Evolutionary conservation across 2,797 vertebrate species (phyloP).

Genomic region (Loriculus beryllinus): DNA sequence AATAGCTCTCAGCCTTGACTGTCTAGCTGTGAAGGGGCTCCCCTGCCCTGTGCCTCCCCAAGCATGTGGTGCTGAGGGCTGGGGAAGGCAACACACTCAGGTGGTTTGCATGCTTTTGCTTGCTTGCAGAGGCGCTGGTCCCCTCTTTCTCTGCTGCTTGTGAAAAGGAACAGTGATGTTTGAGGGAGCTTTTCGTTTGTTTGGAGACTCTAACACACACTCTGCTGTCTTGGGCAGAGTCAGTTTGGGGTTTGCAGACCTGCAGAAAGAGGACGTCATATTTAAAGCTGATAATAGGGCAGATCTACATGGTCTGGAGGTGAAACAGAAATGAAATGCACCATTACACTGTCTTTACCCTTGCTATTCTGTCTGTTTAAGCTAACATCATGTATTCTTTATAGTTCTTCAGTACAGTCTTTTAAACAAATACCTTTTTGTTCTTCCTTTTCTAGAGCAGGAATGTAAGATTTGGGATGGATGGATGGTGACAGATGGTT

Average conservation of each 20-base stretch:
- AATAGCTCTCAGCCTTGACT: conserved; percentile 34
- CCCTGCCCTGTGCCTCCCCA: accelerated
- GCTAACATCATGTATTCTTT: not conserved
- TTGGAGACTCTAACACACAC: not conserved
- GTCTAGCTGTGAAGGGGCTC: not conserved
- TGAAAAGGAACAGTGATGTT: not conserved
- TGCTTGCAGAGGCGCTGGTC: not conserved
- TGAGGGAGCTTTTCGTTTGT: not conserved
- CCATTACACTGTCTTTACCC: not conserved
- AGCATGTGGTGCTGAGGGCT: accelerated
- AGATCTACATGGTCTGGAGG: not conserved
- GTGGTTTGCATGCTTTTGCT: accelerated
- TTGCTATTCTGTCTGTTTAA: not conserved
- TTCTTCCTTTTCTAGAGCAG: not conserved
- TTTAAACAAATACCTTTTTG: not conserved
- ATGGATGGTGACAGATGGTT: not conserved
- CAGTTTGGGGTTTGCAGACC: not conserved
- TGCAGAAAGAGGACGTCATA: not conserved
- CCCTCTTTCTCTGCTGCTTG: not conserved
- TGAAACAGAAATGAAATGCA: not conserved
- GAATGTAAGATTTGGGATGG: not conserved
- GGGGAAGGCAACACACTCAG: accelerated
- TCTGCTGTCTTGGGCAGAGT: not conserved
- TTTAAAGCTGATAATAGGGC: not conserved
- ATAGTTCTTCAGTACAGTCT: not conserved